Base-by-base conservation (phyloP, 2,888 invertebrate species). In the Arenicola marina region DNA sequence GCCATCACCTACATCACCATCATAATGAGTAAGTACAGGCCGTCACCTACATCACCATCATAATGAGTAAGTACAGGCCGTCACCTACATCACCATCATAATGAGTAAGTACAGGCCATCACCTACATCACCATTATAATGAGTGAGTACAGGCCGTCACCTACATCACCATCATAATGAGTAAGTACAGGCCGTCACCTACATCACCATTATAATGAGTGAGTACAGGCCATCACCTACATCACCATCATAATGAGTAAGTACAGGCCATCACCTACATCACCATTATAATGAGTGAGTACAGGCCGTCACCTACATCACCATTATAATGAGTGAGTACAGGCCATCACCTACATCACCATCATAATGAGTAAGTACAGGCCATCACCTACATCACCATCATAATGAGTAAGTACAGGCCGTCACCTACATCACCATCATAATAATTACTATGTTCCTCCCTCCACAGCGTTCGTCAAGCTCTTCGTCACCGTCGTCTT, bases 401-500 rank as follows among this genome's bases (percentile, higher is more conserved):
- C n/a, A n/a, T n/a, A n/a, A n/a, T n/a, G n/a, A n/a, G n/a, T n/a
- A n/a, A n/a, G 63, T 67, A 26, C 62, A 66, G 38, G 54, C 56
- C 38, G 51, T 51, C 24, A 66, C 60, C 48, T 45, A 44, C 53
- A 62, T 67, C 51, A 61, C 59, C 3, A 44, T 64, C 28, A 38
- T 48, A n/a, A 53, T 65, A 51, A 33, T 64, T 67, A 58, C 4
- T 38, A 26, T 11, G 11, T 48, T 11, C 7, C 38, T n/a, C n/a
- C n/a, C n/a, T n/a, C 38, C 11, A 32, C 32, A 53, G 53, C 53
- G 7, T 28, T 53, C 31, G 53, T 53, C 4, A 53, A 18, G 33
- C 7, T 32, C 7, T 31, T 95, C 64, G 93, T 91, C 0, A 91
- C 94, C 0, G 91, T 95, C 62, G 87, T 96, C 0, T 97, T 96